Conservation (phyloP, 53 echinoderm and acorn worm species). For the Antedon mediterranea region DNA sequence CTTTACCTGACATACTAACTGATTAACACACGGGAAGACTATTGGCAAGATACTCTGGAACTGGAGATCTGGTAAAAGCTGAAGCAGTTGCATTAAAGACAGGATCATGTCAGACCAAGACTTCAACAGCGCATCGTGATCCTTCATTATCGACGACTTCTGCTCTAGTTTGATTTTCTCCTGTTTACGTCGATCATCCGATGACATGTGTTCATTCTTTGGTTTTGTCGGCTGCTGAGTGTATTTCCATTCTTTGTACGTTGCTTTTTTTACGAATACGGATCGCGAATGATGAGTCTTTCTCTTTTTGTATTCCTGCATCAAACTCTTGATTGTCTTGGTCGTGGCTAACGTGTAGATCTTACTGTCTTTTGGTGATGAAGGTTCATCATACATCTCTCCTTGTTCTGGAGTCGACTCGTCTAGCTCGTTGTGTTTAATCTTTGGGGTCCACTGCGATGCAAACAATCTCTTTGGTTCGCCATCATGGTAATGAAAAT, state of each 20-base stretch:
- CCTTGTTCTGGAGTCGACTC: slow-evolving; percentile 16
- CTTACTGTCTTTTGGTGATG: slow-evolving; percentile 24
- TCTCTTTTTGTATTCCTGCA: slow-evolving; percentile 96
- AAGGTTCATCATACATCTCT: not conserved
- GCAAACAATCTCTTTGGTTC: slow-evolving; percentile 34
- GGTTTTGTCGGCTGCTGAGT: slow-evolving; percentile 25
- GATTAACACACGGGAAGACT: slow-evolving; percentile 76
- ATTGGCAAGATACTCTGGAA: slow-evolving; percentile 68
- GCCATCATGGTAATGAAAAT: not conserved
- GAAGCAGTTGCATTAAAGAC: slow-evolving; percentile 76
- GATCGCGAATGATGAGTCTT: slow-evolving; percentile 78
- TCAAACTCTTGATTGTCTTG: slow-evolving; percentile 97
- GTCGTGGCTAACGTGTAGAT: slow-evolving; percentile 85
- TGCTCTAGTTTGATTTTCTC: slow-evolving; percentile 82
- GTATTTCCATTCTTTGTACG: slow-evolving; percentile 91
- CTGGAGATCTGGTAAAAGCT: slow-evolving; percentile 65
- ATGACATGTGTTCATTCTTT: slow-evolving; percentile 10
- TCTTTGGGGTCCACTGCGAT: slow-evolving; percentile 94
- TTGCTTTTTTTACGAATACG: slow-evolving; percentile 90
- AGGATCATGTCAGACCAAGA: slow-evolving; percentile 95
- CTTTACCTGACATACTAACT: slow-evolving; percentile 75
- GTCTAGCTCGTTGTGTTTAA: slow-evolving; percentile 32
- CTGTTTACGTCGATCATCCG: slow-evolving; percentile 66
- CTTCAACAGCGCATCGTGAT: slow-evolving; percentile 65
- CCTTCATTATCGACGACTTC: slow-evolving; percentile 51